A percentile compares a stretch with the other conserved stretches of the same genome.
Evolutionary conservation across 2,888 invertebrate genomes (phyloP).

Genomic region (Cantharis lateralis): DNA sequence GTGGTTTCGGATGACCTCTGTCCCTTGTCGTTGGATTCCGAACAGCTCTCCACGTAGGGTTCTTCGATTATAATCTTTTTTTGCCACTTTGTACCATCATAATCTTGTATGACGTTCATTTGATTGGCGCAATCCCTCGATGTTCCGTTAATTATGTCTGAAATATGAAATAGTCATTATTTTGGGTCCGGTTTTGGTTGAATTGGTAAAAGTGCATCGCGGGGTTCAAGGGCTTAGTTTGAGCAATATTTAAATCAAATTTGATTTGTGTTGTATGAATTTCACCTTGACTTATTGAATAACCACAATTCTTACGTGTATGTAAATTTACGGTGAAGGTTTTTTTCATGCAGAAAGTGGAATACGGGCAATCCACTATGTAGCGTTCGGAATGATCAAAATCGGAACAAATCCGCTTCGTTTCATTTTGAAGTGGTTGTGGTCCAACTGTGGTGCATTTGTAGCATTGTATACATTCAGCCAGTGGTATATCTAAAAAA

Average conservation of each 20-base stretch:
- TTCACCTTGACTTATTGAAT: neutral
- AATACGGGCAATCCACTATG: conserved; percentile 76
- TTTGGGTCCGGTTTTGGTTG: neutral
- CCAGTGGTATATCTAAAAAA: conserved; percentile 23
- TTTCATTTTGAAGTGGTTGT: conserved; percentile 63
- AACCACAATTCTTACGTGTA: conserved; percentile 58
- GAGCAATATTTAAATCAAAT: neutral
- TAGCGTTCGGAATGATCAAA: conserved; percentile 75
- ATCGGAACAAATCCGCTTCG: conserved; percentile 72
- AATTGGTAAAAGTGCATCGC: neutral
- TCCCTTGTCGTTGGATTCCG: conserved; percentile 66
- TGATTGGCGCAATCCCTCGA: conserved; percentile 77
- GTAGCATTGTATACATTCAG: conserved; percentile 68
- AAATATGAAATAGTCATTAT: conserved; percentile 40
- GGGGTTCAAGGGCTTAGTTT: neutral
- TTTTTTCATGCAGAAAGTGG: conserved; percentile 83
- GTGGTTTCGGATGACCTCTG: conserved; percentile 64
- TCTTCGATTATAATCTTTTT: conserved; percentile 68
- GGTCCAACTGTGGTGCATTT: conserved; percentile 71
- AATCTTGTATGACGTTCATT: conserved; percentile 67
- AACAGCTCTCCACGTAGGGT: conserved; percentile 75
- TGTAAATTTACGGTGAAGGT: conserved; percentile 69
- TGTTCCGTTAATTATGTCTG: conserved; percentile 65
- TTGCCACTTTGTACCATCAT: conserved; percentile 67
- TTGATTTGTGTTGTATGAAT: neutral